A percentile compares a stretch with the other conserved stretches of the same genome.
phyloP scores from a whole-genome alignment of 2,797 vertebrate genomes.

The Acropternis orthonyx region DNA sequence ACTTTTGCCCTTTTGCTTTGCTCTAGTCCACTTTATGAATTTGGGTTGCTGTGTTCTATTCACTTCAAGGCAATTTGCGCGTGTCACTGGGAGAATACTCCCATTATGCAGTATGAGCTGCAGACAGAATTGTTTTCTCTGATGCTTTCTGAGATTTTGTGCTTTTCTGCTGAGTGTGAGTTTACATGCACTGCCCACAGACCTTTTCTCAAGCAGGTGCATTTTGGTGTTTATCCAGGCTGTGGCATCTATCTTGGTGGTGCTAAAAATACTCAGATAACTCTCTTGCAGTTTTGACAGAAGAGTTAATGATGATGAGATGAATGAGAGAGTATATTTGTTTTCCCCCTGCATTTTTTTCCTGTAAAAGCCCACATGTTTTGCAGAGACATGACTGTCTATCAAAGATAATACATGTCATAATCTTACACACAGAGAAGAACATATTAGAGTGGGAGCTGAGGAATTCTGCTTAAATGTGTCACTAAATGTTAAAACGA shows the following conservation, averaged over 20 bases:
- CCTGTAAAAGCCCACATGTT: not conserved
- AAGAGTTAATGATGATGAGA: not conserved
- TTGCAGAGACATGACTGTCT: not conserved
- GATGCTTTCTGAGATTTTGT: not conserved
- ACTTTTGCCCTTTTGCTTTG: not conserved
- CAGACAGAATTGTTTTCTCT: not conserved
- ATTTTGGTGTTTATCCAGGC: not conserved
- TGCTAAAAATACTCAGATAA: not conserved
- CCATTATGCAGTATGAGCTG: not conserved
- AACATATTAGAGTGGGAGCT: constrained; percentile 48
- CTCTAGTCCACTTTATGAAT: not conserved
- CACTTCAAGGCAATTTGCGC: not conserved
- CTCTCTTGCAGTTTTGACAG: not conserved
- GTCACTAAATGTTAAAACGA: not conserved
- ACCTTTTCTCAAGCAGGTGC: not conserved
- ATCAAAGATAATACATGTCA: not conserved
- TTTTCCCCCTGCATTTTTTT: not conserved
- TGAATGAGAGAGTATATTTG: not conserved
- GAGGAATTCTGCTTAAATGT: constrained; percentile 1
- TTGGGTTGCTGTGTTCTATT: not conserved
- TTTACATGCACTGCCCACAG: not conserved
- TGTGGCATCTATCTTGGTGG: not conserved
- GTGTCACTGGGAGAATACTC: not conserved
- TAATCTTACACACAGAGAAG: not conserved
- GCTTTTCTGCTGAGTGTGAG: not conserved